Percentiles rank a stretch among this genome's conserved stretches.
phyloP scores from a whole-genome alignment of 2,113 vertebrate species.

The Paradoxurus hermaphroditus region DNA sequence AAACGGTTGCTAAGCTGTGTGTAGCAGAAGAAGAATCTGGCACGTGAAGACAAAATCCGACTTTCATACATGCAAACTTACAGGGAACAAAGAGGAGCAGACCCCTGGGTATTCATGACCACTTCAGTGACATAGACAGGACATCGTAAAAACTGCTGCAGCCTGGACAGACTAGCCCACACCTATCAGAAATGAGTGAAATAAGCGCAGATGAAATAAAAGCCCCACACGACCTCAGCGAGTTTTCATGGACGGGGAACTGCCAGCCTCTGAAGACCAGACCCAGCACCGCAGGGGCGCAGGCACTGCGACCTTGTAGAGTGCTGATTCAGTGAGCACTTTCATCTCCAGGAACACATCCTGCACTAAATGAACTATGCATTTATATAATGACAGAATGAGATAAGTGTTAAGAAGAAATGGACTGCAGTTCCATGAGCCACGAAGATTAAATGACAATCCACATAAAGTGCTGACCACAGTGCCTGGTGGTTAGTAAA shows the following conservation, averaged over 20 bases:
- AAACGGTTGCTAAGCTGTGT: background rate
- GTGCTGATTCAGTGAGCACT: background rate
- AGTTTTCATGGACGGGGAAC: background rate
- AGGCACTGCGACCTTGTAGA: fast-evolving
- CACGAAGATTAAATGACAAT: background rate
- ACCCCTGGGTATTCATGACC: background rate
- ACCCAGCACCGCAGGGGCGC: fast-evolving
- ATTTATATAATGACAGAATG: background rate
- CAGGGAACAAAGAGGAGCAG: background rate
- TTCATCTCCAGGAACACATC: background rate
- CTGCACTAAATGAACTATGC: background rate
- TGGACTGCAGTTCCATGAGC: background rate
- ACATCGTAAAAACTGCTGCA: background rate
- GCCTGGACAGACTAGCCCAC: fast-evolving
- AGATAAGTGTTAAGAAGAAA: background rate
- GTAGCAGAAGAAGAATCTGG: background rate
- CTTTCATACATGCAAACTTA: background rate
- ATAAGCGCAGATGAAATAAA: background rate
- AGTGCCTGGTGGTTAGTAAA: background rate
- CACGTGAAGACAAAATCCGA: background rate
- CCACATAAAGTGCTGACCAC: background rate
- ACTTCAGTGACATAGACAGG: background rate
- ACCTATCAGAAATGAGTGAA: background rate
- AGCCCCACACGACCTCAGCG: fast-evolving
- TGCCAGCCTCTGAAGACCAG: background rate